Evolutionary conservation across 2,113 vertebrate genomes (phyloP).

Genomic region (Propithecus coquereli): DNA sequence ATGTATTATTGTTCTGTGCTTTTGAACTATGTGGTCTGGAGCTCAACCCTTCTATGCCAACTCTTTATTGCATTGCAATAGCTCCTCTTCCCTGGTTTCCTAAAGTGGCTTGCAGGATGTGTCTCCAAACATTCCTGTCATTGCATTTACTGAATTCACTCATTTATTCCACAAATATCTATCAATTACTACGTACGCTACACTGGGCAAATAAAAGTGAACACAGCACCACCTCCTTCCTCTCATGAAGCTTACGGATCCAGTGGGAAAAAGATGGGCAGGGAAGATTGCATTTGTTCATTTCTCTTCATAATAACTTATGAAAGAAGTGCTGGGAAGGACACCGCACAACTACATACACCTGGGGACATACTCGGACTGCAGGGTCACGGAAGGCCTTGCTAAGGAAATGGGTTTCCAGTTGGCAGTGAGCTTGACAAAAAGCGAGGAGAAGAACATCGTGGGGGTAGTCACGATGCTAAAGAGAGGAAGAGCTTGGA

Average conservation of each 20-base stretch:
- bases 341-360: not conserved
- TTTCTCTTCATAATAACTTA: not conserved
- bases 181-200: not conserved
- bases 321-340: not conserved
- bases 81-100: not conserved
- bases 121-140: not conserved
- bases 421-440: not conserved
- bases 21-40: not conserved
- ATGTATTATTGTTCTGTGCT: not conserved
- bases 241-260: not conserved
- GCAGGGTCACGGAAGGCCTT: rapidly evolving
- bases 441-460: not conserved
- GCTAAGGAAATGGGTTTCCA: not conserved
- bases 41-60: rapidly evolving
- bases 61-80: not conserved
- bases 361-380: not conserved
- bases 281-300: not conserved
- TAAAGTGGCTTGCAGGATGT: not conserved
- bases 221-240: not conserved
- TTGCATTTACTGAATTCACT: not conserved
- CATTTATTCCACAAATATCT: not conserved
- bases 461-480: not conserved
- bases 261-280: not conserved
- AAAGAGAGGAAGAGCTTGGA: not conserved
- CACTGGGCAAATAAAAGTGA: not conserved